These are phyloP conservation scores for Thymelicus lineola DNA, from an alignment of 2,888 invertebrate species.

Conservation along the genomic window DNA sequence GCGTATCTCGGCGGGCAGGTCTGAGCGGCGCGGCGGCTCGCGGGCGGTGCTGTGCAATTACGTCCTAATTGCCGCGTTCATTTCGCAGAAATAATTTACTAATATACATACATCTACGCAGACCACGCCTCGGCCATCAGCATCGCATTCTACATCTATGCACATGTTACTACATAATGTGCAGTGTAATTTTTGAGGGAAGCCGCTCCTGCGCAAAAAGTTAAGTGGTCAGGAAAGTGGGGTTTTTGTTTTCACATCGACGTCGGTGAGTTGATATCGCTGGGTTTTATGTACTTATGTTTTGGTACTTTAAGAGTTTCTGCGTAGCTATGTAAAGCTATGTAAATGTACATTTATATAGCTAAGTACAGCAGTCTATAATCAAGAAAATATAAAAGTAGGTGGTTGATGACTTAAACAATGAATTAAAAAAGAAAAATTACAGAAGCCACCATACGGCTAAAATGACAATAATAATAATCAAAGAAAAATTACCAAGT, in stretches of 20 bases:
- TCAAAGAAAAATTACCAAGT: too few relatives aligned
- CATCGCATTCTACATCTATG: constrained; percentile 40
- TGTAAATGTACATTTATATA: too few relatives aligned
- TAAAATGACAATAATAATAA: too few relatives aligned
- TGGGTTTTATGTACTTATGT: background rate
- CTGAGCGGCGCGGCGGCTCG: constrained; percentile 44
- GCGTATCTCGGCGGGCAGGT: constrained; percentile 45
- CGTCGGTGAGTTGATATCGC: background rate
- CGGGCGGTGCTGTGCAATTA: constrained; percentile 56
- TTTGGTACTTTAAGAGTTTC: too few relatives aligned
- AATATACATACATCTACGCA: constrained; percentile 53
- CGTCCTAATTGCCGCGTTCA: constrained; percentile 59
- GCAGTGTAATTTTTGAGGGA: constrained; percentile 23
- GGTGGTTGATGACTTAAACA: too few relatives aligned
- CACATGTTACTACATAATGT: constrained; percentile 24
- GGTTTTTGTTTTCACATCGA: background rate
- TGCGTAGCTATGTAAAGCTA: too few relatives aligned
- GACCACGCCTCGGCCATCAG: constrained; percentile 51
- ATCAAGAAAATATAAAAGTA: too few relatives aligned
- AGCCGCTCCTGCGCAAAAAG: constrained; percentile 25
- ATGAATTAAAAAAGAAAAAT: too few relatives aligned
- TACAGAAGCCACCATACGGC: too few relatives aligned
- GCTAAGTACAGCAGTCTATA: too few relatives aligned
- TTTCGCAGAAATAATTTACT: constrained; percentile 61
- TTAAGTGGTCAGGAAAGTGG: constrained; percentile 19